Base-by-base conservation (phyloP, 2,113 vertebrate genomes). In the Todiramphus saurophagus region DNA sequence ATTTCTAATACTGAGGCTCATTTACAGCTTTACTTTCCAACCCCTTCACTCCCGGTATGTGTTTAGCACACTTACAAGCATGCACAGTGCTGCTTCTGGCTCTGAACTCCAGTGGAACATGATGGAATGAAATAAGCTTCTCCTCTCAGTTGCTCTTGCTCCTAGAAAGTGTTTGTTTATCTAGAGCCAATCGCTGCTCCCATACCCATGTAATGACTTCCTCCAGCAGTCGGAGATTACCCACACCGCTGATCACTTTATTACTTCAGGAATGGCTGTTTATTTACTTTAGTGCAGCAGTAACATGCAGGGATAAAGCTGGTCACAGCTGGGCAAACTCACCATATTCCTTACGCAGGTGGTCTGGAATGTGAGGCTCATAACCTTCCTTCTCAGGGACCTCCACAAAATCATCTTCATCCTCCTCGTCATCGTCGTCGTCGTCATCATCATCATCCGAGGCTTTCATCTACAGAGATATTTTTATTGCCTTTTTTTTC, bases 361-460 rank as follows among this genome's bases (percentile, higher is more conserved):
- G 98, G 85, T 99, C 98, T 43, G 98, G 99, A 97, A 99, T 98
- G 96, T 98, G 96, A 1, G 99, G 98, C 90, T 99, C 99, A 5
- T 98, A 99, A 64, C 99, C 99, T 82, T 99, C 99, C 96, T 99
- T 99, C 96, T 99, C 99, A 3, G 99, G 99, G 87, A 99, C 99
- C 91, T 99, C 99, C 89, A 99, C 98, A 63, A 99, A 99, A 46
- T 99, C 99, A 24, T 98, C 97, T 8, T 98, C 98, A 0, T 99
- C 98, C 0, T 99, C 98, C 0, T 98, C 98, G 0, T 96, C 97
- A 0, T 97, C 98, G 0, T 98, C 98, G 0, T 94, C 96, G 12
- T 98, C 98, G 0, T 96, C 97, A 0, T 97, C 98, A 0, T 98
- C 98, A 0, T 94, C 96, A 12, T 96, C 96, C 0, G 6, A 79